Conservation (phyloP, 2,888 invertebrate genomes). For the Lasioglossum lativentre region DNA sequence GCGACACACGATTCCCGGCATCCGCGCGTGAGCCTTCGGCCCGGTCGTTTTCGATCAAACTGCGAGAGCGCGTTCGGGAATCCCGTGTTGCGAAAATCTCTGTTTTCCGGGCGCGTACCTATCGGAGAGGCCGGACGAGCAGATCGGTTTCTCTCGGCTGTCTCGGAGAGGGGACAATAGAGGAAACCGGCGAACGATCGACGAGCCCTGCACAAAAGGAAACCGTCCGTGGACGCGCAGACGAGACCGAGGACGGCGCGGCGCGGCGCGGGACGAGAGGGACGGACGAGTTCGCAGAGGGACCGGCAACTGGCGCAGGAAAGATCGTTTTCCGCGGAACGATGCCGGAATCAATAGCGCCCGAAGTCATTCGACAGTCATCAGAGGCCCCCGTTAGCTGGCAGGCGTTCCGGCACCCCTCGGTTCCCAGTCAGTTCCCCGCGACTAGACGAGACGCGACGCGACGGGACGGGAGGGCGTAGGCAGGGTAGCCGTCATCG, state of each 20-base stretch:
- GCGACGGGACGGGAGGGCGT: not conserved
- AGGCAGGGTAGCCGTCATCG: constrained; percentile 38
- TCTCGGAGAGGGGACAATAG: not conserved
- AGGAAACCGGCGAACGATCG: constrained; percentile 21
- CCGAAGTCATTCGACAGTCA: constrained; percentile 83
- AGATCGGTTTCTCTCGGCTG: not conserved
- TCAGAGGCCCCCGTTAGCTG: constrained; percentile 70
- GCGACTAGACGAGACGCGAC: not conserved
- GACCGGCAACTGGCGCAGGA: constrained; percentile 27
- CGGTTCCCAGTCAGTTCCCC: constrained; percentile 15
- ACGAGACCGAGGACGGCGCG: constrained; percentile 9
- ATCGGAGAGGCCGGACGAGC: no score
- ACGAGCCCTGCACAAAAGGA: not conserved
- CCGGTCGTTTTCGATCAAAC: constrained; percentile 5
- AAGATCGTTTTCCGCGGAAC: constrained; percentile 57
- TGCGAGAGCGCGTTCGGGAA: not conserved
- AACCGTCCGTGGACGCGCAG: not conserved
- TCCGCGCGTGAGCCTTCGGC: not conserved
- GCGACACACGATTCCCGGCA: constrained; percentile 4
- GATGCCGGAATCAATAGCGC: constrained; percentile 81
- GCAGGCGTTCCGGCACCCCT: constrained; percentile 31
- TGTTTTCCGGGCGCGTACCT: no score
- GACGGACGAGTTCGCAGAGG: not conserved
- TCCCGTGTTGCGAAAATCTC: not conserved
- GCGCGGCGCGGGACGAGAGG: not conserved